phyloP scores from a whole-genome alignment of 2,888 invertebrate genomes.

The Cataglyphis rosenhaueri region DNA sequence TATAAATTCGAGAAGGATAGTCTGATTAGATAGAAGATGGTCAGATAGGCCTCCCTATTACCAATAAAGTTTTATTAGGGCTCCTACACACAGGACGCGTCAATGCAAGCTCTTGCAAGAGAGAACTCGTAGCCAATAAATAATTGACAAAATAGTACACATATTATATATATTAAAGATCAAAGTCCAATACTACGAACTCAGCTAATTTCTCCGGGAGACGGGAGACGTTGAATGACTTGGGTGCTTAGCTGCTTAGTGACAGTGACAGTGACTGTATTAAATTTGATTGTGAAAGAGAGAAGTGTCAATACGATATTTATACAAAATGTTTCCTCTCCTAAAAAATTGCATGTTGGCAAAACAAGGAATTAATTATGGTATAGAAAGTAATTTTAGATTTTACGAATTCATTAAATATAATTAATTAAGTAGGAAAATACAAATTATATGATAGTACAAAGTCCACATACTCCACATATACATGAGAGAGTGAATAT shows the following conservation, averaged over 20 bases:
- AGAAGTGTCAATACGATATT: background rate
- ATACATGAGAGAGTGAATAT: background rate
- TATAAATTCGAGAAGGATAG: background rate
- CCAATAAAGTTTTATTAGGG: background rate
- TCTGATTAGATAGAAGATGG: background rate
- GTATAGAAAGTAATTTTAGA: conserved; percentile 45
- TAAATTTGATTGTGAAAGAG: background rate
- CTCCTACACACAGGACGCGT: too few relatives aligned
- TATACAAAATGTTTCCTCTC: conserved; percentile 56
- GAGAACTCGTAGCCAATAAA: too few relatives aligned
- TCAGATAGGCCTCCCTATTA: background rate
- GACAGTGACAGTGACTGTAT: background rate
- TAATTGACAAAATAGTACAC: too few relatives aligned
- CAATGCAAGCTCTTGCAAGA: too few relatives aligned
- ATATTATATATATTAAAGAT: background rate
- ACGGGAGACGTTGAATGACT: background rate
- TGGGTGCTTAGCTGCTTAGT: too few relatives aligned
- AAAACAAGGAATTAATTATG: conserved; percentile 61
- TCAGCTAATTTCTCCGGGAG: background rate
- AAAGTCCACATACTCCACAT: conserved; percentile 58
- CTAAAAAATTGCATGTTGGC: conserved; percentile 30
- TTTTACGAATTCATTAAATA: conserved; percentile 1
- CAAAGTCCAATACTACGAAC: background rate
- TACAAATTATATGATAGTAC: conserved; percentile 26
- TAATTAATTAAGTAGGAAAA: background rate